Base-by-base conservation (phyloP, 2,113 vertebrate genomes). In the Chascanopsetta lugubris region DNA sequence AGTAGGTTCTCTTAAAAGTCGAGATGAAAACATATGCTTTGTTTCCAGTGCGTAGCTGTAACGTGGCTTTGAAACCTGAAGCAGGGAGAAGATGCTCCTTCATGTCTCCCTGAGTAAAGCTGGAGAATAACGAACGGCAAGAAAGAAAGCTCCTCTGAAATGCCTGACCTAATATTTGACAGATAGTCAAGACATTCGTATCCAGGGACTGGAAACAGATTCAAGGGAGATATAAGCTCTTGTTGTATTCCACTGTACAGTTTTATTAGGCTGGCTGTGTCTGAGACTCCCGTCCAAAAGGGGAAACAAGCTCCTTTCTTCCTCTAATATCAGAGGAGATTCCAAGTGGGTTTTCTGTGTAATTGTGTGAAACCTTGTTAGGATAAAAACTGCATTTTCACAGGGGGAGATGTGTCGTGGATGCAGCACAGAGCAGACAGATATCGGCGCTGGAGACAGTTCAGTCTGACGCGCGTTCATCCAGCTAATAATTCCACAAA, bases 1-100 rank as follows among this genome's bases (percentile, higher is more conserved):
- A 80, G 79, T 85, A 77, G 77, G 84, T 85, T 87, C 87, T 86
- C 68, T 86, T 89, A 87, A 91, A 88, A 91, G 81, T 87, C 27
- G 42, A 87, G 89, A 90, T 89, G 86, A 88, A 87, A 90, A 83
- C 83, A 80, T 83, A 69, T 66, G 87, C 88, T 87, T 88, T 86
- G 84, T 89, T 87, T 88, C 73, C 77, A 75, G 83, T 38, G 69
- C 49, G 48, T 73, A 61, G 80, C 82, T 80, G 69, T 64, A 77
- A 62, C 60, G 6, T 12, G 13, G 62, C 82, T 83, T 89, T 89
- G 87, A 85, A 88, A 84, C 65, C 85, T 74, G 69, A 80, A 85
- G 72, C 74, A 34, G 38, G 46, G 85, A 82, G 75, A 79, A 78
- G 78, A 83, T 67, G 40, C 60, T 80, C 64, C 83, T 85, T 85